Evolutionary conservation across 2,888 invertebrate genomes (phyloP).

Genomic region (Euplagia quadripunctaria): DNA sequence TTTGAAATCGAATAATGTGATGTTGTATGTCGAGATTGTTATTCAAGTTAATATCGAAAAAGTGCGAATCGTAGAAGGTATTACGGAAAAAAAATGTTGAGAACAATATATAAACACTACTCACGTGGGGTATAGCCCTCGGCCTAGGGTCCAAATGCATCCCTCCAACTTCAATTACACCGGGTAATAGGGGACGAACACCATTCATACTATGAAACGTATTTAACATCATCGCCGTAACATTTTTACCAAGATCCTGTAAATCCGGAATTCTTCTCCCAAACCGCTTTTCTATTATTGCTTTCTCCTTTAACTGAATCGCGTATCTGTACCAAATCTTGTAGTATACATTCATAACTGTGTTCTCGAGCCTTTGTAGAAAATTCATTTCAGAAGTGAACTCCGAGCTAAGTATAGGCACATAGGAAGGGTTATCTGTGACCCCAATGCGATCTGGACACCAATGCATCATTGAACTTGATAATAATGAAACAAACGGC

Average conservation of each 20-base stretch:
- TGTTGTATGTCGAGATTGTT: no score
- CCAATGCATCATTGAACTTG: conserved; percentile 88
- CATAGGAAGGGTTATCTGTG: conserved; percentile 83
- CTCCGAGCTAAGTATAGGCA: conserved; percentile 84
- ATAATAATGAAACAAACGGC: conserved; percentile 87
- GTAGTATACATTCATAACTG: conserved; percentile 63
- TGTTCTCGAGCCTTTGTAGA: conserved; percentile 79
- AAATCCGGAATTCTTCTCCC: conserved; percentile 83
- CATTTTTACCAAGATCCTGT: conserved; percentile 81
- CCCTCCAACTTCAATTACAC: conserved; percentile 89
- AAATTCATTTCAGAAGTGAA: conserved; percentile 83
- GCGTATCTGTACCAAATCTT: conserved; percentile 71
- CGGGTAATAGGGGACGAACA: conserved; percentile 85
- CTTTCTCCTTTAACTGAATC: conserved; percentile 72
- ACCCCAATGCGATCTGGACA: conserved; percentile 76
- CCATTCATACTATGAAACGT: conserved; percentile 88
- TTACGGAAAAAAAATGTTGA: background rate
- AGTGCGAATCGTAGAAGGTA: background rate
- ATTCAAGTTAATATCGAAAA: background rate
- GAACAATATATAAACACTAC: conserved; percentile 38
- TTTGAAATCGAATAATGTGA: no score
- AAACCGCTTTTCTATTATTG: conserved; percentile 77
- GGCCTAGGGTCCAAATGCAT: conserved; percentile 82
- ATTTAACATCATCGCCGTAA: conserved; percentile 87
- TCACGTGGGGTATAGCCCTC: conserved; percentile 80